These are phyloP conservation scores for Ictidomys tridecemlineatus DNA, from an alignment of 2,113 vertebrate genomes.

Conservation along the genomic window DNA sequence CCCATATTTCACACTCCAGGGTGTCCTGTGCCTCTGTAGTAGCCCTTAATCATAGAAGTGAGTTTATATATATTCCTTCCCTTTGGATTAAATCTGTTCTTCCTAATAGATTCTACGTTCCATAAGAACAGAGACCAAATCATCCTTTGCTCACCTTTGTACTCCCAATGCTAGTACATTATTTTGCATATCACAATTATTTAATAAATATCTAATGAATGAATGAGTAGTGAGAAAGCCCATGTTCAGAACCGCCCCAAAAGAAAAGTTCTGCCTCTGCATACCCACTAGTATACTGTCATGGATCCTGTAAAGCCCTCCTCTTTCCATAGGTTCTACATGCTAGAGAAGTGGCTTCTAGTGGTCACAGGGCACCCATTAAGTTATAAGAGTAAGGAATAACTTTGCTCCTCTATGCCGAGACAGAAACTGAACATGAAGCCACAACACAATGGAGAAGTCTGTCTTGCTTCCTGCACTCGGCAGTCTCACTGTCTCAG, in stretches of 20 bases:
- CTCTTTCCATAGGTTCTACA: background rate
- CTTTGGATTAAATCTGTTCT: background rate
- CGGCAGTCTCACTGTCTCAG: background rate
- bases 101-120: background rate
- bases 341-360: background rate
- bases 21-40: too few species aligned
- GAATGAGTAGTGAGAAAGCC: background rate
- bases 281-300: background rate
- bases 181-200: background rate
- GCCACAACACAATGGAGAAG: background rate
- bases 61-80: background rate
- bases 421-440: background rate
- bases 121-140: background rate
- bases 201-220: background rate
- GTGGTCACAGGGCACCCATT: background rate
- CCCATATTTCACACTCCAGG: background rate
- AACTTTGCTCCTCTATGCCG: background rate
- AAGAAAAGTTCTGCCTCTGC: background rate
- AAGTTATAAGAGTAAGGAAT: background rate
- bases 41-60: accelerated
- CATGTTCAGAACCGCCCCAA: background rate
- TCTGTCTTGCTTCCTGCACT: constrained; percentile 39
- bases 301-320: background rate
- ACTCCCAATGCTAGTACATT: background rate
- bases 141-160: background rate